Base-by-base conservation (phyloP, 2,888 invertebrate species). In the Pristionchus fissidentatus region DNA sequence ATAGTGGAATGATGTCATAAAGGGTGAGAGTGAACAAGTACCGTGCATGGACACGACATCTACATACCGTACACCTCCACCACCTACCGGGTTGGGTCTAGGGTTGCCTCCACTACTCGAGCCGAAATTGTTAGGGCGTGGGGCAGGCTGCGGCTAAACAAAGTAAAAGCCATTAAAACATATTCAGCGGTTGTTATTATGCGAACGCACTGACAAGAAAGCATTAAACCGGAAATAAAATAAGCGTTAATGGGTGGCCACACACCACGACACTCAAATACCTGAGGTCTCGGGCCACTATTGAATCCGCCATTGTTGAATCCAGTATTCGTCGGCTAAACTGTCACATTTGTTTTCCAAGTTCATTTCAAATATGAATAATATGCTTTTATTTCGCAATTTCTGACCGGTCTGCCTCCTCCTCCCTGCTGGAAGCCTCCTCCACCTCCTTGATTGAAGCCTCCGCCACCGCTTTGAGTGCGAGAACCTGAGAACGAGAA, bases 401-500 rank as follows among this genome's bases (percentile, higher is more conserved):
- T 22, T 57, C 22, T 57, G 57, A 66, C 66, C 35, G 66, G 66
- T 66, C 66, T 66, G 66, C 35, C 22, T 66, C 66, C 66, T 66
- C 60, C 60, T 32, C 38, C 38, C 19, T 35, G 66, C 7, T n/a
- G 19, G 66, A 66, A 66, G 10, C 26, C 26, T 57, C 57, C 57
- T 13, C 57, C 57, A 8, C 19, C 8, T 22, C 38, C 35, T 8
- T 38, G 35, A 8, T 41, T 41, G 41, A 41, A 43, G 38, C n/a
- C 26, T 8, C 7, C 4, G 3, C 41, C 41, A 41, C 43, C n/a
- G 10, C 32, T 32, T 22, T 38, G 41, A 70, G 41, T 70, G 70
- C 70, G 70, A 10, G 70, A 38, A 41, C 70, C 70, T 70, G n/a
- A 43, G n/a, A n/a, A n/a, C n/a, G n/a, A n/a, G n/a, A n/a, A n/a